Conservation (phyloP, 2,888 invertebrate species). For the Drosophila barbarae region DNA sequence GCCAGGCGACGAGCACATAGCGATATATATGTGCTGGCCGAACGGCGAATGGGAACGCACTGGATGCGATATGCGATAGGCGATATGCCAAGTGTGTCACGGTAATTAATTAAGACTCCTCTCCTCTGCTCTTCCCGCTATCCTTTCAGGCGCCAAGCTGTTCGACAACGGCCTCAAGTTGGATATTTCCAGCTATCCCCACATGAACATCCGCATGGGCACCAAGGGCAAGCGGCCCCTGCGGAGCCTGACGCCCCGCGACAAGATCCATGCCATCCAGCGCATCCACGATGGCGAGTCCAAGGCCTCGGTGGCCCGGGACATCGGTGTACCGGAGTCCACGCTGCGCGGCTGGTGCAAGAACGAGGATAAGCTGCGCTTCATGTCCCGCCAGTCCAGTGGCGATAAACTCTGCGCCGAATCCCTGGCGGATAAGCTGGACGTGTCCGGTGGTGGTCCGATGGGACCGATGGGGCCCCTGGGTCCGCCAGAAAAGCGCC, state of each 20-base stretch:
- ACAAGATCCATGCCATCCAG: conserved; percentile 90
- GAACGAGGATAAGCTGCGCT: conserved; percentile 88
- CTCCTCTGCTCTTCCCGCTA: conserved; percentile 20
- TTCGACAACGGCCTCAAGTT: conserved; percentile 79
- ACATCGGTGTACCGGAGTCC: conserved; percentile 92
- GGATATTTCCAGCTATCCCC: conserved; percentile 79
- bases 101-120: conserved; percentile 50
- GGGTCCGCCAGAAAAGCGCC: conserved; percentile 78
- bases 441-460: conserved; percentile 57
- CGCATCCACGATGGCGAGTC: conserved; percentile 91
- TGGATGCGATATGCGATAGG: conserved; percentile 42
- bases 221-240: conserved; percentile 89
- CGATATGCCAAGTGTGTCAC: conserved; percentile 58
- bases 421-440: conserved; percentile 75
- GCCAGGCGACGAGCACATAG: conserved; percentile 36
- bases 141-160: conserved; percentile 76
- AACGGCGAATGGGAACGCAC: conserved; percentile 72
- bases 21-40: conserved; percentile 52
- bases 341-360: conserved; percentile 94
- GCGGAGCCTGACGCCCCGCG: conserved; percentile 87
- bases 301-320: conserved; percentile 91
- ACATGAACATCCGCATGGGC: conserved; percentile 82
- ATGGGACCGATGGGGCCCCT: conserved; percentile 51
- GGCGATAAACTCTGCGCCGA: conserved; percentile 82
- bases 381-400: conserved; percentile 86